Percentiles rank a stretch among this genome's conserved stretches.
phyloP scores from a whole-genome alignment of 2,113 vertebrate species.

The Gymnocephalus cernua region DNA sequence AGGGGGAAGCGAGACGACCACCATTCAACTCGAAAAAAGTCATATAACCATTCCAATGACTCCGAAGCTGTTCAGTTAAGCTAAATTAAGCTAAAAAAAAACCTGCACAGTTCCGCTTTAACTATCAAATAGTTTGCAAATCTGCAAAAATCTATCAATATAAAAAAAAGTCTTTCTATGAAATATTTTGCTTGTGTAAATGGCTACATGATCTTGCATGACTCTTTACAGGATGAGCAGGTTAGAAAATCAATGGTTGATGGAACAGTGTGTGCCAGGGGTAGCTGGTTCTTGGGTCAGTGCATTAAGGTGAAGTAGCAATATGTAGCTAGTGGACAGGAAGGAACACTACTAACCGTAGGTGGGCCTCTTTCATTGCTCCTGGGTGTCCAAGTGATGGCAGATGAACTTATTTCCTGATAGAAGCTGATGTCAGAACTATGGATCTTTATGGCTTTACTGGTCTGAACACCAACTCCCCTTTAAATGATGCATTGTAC shows the following conservation, averaged over 20 bases:
- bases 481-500: background rate
- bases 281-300: conserved; percentile 1
- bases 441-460: too few species aligned
- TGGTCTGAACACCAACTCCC: background rate
- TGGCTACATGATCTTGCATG: background rate
- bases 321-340: background rate
- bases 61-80: too few species aligned
- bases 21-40: too few species aligned
- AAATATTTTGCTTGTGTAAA: background rate
- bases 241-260: background rate
- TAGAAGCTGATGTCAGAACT: background rate
- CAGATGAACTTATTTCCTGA: background rate
- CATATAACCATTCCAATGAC: too few species aligned
- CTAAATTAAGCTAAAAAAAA: too few species aligned
- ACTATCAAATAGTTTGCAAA: background rate
- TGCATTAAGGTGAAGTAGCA: background rate
- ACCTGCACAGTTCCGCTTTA: too few species aligned
- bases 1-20: too few species aligned
- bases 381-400: background rate
- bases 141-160: too few species aligned
- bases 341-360: background rate
- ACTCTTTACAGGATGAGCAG: background rate
- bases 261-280: background rate
- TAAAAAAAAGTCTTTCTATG: background rate
- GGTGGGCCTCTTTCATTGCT: background rate